Conservation (phyloP, 2,113 vertebrate genomes). For the Rostratula benghalensis region DNA sequence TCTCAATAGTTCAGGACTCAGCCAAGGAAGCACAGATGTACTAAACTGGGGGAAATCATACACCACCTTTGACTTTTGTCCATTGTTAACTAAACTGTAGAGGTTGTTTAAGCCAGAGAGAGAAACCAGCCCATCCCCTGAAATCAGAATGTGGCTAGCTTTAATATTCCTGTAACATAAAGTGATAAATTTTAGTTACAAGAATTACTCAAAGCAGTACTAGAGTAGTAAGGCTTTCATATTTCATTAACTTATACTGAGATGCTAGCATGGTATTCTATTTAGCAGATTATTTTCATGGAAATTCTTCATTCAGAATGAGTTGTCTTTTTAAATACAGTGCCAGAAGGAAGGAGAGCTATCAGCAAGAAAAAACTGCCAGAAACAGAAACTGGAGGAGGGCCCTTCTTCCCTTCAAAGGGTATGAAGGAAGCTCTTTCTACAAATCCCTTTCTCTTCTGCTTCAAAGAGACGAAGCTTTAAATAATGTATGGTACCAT, state of each 20-base stretch:
- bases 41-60: slow-evolving; percentile 95
- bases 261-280: neutral
- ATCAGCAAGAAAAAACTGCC: neutral
- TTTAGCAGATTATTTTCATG: neutral
- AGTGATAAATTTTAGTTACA: slow-evolving; percentile 63
- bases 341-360: neutral
- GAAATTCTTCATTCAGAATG: neutral
- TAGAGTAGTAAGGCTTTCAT: neutral
- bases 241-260: neutral
- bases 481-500: neutral
- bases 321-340: neutral
- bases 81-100: slow-evolving; percentile 93
- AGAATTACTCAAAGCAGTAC: slow-evolving; percentile 12
- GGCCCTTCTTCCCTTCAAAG: neutral
- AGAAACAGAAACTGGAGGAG: neutral
- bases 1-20: slow-evolving; percentile 95
- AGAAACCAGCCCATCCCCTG: slow-evolving; percentile 90
- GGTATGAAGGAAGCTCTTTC: neutral
- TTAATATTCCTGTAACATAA: slow-evolving; percentile 90
- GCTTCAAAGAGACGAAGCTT: neutral
- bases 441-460: neutral
- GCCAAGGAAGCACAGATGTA: slow-evolving; percentile 93
- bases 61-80: slow-evolving; percentile 86
- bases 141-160: slow-evolving; percentile 97
- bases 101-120: slow-evolving; percentile 92